Base-by-base conservation (phyloP, 2,888 invertebrate species). In the Leucoptera coffeella region DNA sequence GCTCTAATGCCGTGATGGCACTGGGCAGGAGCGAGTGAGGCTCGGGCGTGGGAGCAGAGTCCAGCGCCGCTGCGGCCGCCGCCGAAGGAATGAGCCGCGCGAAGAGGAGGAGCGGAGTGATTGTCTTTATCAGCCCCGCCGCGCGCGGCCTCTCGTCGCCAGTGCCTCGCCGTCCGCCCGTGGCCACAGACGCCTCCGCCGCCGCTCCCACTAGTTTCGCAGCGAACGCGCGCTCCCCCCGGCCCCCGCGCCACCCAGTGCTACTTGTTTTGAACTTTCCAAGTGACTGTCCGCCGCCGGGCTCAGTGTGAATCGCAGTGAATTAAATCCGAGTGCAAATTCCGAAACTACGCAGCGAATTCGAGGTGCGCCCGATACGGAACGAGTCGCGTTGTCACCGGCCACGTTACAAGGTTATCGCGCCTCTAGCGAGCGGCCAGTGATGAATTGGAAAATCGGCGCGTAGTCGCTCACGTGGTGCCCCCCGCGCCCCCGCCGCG, bases 391-490 rank as follows among this genome's bases (percentile, higher is more conserved):
- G 42, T 49, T 50, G 51, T 55, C 58, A 50, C 50, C 49, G 56
- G 62, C 64, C 60, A 65, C 62, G 64, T 61, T 65, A 64, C 69
- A 67, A 67, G 69, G 69, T 67, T 65, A 67, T 58, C 60, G 60
- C 60, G 60, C 50, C 52, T 64, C 55, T 60, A 53, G 58, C n/a
- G n/a, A n/a, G n/a, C 50, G 54, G 54, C 59, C 48, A 54, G 64
- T 61, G 65, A 67, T 69, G 67, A 67, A 67, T 67, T 67, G 65
- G 60, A 67, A 67, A 69, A 67, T 67, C 65, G 62, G 67, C 69
- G 67, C 65, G 64, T 67, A 67, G 65, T 59, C 55, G 55, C 62
- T 67, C 65, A 67, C 65, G 65, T 65, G 65, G 67, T 67, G 45
- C 42, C 49, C 51, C 60, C 62, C 61, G 62, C 62, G 59, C 60